Base-by-base conservation (phyloP, 37 sponge, comb jelly and placozoan genomes). In the Haliclona indistincta region DNA sequence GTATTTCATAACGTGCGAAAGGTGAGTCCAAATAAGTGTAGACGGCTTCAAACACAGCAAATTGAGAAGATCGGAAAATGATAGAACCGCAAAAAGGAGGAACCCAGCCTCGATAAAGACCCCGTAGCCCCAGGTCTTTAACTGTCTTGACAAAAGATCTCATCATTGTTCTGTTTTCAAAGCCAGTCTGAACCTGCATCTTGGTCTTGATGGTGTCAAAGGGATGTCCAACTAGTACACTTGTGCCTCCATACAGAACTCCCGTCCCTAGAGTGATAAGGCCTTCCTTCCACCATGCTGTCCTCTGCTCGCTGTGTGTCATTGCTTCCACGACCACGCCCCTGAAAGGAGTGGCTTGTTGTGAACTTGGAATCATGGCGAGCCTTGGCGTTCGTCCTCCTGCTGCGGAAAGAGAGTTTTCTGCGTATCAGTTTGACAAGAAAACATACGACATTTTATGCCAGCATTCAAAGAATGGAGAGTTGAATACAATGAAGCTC, bases 281-380 rank as follows among this genome's bases (percentile, higher is more conserved):
- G 6, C 95, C 95, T 52, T 98, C 99, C 64, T 84, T 86, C 81
- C 86, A 84, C 99, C 99, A 98, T 25, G 58, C 73, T 2, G 89
- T 77, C 37, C 98, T 76, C 81, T 76, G 43, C 68, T 97, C 88
- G 68, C 83, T 97, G 82, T 97, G 98, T 2, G 95, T 97, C 98
- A 94, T 97, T 40, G 19, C 63, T 34, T 47, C 51, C n/a, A n/a
- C n/a, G n/a, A n/a, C n/a, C n/a, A n/a, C n/a, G n/a, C n/a, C n/a
- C n/a, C n/a, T n/a, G n/a, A n/a, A n/a, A n/a, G n/a, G n/a, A n/a
- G n/a, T n/a, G n/a, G n/a, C n/a, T n/a, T n/a, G n/a, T n/a, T n/a
- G n/a, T n/a, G n/a, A n/a, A n/a, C n/a, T n/a, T n/a, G n/a, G n/a
- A n/a, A n/a, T n/a, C n/a, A n/a, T n/a, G n/a, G n/a, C n/a, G n/a